Evolutionary conservation across 2,113 vertebrate genomes (phyloP).

Genomic region (Urocitellus parryii): DNA sequence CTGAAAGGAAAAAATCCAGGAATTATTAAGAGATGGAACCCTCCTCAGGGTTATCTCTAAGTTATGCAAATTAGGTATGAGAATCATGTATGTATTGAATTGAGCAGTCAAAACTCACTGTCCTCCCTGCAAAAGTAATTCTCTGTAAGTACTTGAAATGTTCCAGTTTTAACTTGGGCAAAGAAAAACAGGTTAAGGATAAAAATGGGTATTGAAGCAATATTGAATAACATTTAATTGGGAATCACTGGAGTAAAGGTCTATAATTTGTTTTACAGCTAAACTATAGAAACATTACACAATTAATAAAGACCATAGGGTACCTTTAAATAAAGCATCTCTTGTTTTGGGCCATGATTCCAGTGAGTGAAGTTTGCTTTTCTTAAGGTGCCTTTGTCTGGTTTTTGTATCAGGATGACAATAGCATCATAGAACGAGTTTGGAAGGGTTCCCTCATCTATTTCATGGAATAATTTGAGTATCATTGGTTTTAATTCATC

Average conservation of each 20-base stretch:
- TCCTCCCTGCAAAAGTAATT: background rate
- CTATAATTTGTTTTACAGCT: conserved; percentile 12
- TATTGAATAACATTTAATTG: background rate
- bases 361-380: background rate
- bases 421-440: too few relatives aligned
- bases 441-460: too few relatives aligned
- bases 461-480: too few relatives aligned
- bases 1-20: background rate
- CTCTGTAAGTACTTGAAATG: background rate
- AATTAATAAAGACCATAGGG: background rate
- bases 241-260: conserved; percentile 5
- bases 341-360: background rate
- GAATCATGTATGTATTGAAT: background rate
- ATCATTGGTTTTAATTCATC: too few relatives aligned
- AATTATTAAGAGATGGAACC: background rate
- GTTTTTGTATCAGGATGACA: too few relatives aligned
- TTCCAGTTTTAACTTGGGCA: background rate
- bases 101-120: background rate
- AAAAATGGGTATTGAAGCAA: conserved; percentile 31
- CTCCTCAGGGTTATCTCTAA: conserved; percentile 28
- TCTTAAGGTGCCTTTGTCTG: too few relatives aligned
- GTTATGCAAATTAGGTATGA: background rate
- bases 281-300: conserved; percentile 34
- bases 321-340: background rate
- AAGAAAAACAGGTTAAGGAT: background rate